Conservation (phyloP, 2,888 invertebrate species). For the Stramonita haemastoma region DNA sequence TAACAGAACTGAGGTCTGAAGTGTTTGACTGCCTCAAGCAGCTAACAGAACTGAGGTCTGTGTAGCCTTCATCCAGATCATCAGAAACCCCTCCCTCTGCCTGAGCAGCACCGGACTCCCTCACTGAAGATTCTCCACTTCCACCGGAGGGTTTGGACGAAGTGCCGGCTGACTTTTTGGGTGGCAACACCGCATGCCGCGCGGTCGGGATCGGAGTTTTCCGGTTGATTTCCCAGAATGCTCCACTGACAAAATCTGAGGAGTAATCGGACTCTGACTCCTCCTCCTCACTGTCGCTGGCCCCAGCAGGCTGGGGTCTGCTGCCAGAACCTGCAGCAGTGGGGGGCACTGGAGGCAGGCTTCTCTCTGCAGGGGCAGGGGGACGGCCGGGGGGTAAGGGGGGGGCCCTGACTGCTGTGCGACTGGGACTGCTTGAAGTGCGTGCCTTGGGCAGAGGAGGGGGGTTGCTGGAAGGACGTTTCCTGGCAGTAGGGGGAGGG, state of each 20-base stretch:
- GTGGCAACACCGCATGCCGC: not conserved
- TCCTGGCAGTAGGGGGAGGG: not conserved
- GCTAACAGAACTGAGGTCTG: conserved; percentile 27
- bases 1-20: conserved; percentile 29
- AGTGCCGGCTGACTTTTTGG: not conserved
- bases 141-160: too few relatives aligned
- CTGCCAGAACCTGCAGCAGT: not conserved
- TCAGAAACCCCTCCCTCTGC: not conserved
- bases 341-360: conserved; percentile 2
- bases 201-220: conserved; percentile 36
- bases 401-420: not conserved
- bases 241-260: conserved; percentile 44
- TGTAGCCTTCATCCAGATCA: conserved; percentile 44
- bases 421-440: not conserved
- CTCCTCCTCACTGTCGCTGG: conserved; percentile 35
- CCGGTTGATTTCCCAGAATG: conserved; percentile 46
- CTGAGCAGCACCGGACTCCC: too few relatives aligned
- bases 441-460: not conserved
- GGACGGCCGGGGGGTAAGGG: conserved; percentile 14
- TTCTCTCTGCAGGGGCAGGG: not conserved
- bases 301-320: not conserved
- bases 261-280: conserved; percentile 42
- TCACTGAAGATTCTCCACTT: too few relatives aligned
- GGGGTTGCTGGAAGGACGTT: not conserved
- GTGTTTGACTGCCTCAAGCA: not conserved